Conservation (phyloP, 2,888 invertebrate species). For the Tubiluchus corallicola region DNA sequence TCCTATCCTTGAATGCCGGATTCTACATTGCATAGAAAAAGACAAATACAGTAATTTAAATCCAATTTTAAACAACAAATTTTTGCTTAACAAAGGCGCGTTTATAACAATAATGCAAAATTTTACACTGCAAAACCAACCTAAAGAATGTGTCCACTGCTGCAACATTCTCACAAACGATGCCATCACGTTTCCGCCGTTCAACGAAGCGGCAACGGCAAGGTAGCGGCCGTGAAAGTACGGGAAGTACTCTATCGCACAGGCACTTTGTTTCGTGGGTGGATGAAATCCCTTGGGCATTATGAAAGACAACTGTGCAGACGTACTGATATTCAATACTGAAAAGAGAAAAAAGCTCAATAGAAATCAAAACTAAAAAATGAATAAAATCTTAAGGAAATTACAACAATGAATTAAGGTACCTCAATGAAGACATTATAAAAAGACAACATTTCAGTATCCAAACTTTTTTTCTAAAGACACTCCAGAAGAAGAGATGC, state of each 20-base stretch:
- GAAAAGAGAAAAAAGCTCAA: constrained; percentile 28
- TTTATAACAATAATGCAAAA: no score
- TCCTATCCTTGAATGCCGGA: no score
- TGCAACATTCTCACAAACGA: constrained; percentile 56
- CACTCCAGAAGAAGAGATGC: no score
- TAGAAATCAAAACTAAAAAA: no score
- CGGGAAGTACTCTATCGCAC: constrained; percentile 49
- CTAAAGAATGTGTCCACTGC: constrained; percentile 54
- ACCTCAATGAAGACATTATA: no score
- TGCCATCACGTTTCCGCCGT: constrained; percentile 60
- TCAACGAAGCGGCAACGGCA: constrained; percentile 66
- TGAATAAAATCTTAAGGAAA: no score
- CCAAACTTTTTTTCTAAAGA: no score
- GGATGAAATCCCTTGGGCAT: constrained; percentile 19
- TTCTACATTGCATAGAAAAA: no score
- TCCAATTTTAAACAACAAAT: background rate
- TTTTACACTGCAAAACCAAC: no score
- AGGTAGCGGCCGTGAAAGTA: constrained; percentile 47
- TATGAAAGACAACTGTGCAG: constrained; percentile 53
- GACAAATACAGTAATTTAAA: no score
- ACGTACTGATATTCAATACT: constrained; percentile 66
- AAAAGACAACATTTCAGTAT: no score
- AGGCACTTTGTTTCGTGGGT: constrained; percentile 11
- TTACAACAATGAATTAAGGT: no score
- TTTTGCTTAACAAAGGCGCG: background rate